These are phyloP conservation scores for Monochamus alternatus DNA, from an alignment of 2,888 invertebrate species.

Conservation along the genomic window DNA sequence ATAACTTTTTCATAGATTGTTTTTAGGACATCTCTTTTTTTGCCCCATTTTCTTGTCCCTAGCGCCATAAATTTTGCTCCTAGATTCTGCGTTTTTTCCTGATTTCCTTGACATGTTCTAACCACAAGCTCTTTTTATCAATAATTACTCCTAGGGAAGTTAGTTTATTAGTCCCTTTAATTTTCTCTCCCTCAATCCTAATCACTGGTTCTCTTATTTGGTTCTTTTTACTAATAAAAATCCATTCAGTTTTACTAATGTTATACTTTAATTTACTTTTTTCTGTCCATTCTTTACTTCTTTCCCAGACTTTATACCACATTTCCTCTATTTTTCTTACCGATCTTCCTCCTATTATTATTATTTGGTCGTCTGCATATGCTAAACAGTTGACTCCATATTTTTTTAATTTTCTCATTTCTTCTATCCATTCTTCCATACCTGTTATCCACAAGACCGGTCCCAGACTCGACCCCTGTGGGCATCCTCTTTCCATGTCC, in stretches of 20 bases:
- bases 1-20: neutral
- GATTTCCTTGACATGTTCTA: neutral
- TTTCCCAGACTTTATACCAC: neutral
- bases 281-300: neutral
- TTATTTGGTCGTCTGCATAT: neutral
- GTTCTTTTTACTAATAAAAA: neutral
- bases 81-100: neutral
- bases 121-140: neutral
- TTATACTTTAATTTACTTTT: neutral
- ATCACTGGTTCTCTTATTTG: neutral
- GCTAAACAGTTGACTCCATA: neutral
- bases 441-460: no score
- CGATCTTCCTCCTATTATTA: neutral
- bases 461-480: no score
- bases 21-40: neutral
- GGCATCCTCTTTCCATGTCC: no score
- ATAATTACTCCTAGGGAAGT: neutral
- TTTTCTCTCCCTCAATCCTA: neutral
- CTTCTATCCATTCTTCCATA: conserved; percentile 53
- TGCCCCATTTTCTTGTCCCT: neutral
- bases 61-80: neutral
- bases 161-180: neutral
- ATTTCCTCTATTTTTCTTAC: neutral
- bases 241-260: neutral
- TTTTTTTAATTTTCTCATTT: no score